Conservation (phyloP, 1,140 invertebrate genomes). For the Battus philenor region DNA sequence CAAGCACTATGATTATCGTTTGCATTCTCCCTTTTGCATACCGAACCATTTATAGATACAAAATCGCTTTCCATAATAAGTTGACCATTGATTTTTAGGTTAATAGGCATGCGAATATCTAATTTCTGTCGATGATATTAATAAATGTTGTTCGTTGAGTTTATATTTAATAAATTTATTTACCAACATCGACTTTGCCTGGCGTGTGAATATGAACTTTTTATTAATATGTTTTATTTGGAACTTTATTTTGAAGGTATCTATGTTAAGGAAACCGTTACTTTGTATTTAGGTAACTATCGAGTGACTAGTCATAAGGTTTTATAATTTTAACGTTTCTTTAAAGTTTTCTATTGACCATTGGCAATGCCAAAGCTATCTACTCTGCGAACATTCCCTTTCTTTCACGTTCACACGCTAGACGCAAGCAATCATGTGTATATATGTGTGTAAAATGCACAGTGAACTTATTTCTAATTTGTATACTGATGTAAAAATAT, state of each 20-base stretch:
- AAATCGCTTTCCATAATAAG: too few species aligned
- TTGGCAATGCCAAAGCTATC: constrained; percentile 11
- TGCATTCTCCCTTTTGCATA: too few species aligned
- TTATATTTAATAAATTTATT: too few species aligned
- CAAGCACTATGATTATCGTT: too few species aligned
- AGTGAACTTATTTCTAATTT: constrained; percentile 60
- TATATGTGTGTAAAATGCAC: constrained; percentile 57
- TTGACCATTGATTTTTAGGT: too few species aligned
- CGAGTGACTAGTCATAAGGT: constrained; percentile 10
- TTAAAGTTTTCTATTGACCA: background rate
- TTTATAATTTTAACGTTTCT: constrained; percentile 1
- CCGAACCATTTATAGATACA: too few species aligned
- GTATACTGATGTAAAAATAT: constrained; percentile 59
- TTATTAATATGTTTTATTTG: background rate
- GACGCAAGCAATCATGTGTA: constrained; percentile 32
- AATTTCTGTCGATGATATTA: too few species aligned
- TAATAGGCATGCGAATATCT: too few species aligned
- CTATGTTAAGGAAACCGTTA: background rate
- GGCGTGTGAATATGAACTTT: constrained; percentile 2
- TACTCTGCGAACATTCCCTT: constrained; percentile 60
- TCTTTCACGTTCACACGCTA: constrained; percentile 41
- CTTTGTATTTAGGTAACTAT: background rate
- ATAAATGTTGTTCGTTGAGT: too few species aligned
- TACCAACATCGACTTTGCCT: background rate
- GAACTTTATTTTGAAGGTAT: too few species aligned